phyloP scores from a whole-genome alignment of 2,113 vertebrate species.

The Ceratotherium simum region DNA sequence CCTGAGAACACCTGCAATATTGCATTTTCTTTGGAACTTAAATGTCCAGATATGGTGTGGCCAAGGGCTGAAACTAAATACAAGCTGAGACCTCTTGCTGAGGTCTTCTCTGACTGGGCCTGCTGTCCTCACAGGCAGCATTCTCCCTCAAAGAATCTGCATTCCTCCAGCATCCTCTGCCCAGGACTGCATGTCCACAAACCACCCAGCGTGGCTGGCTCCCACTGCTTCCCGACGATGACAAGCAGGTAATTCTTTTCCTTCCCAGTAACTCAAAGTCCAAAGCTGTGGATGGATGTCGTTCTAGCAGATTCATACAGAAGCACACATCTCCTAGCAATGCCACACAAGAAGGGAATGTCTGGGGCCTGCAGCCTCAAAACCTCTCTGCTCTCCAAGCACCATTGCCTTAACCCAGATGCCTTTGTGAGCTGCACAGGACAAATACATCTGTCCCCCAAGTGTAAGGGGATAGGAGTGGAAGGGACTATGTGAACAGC shows the following conservation, averaged over 20 bases:
- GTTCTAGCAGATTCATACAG: neutral
- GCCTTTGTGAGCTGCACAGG: neutral
- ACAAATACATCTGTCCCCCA: neutral
- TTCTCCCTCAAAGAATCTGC: neutral
- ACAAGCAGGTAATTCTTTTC: neutral
- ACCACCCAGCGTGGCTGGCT: neutral
- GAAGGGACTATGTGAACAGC: neutral
- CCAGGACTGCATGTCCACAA: neutral
- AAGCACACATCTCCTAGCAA: neutral
- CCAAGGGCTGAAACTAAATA: conserved; percentile 13
- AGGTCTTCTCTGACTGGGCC: neutral
- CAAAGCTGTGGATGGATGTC: neutral
- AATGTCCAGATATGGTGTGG: neutral
- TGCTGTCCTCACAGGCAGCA: neutral
- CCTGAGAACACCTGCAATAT: conserved; percentile 47
- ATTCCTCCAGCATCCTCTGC: neutral
- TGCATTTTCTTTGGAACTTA: conserved; percentile 41
- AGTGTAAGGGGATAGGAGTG: neutral
- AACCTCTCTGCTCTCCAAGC: neutral
- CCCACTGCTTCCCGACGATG: neutral
- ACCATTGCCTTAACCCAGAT: neutral
- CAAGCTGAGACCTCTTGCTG: neutral
- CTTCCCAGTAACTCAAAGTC: neutral
- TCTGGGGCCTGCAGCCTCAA: neutral
- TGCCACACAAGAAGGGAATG: neutral